These are phyloP conservation scores for Leistus spinibarbis DNA, from an alignment of 2,888 invertebrate species.

Conservation along the genomic window DNA sequence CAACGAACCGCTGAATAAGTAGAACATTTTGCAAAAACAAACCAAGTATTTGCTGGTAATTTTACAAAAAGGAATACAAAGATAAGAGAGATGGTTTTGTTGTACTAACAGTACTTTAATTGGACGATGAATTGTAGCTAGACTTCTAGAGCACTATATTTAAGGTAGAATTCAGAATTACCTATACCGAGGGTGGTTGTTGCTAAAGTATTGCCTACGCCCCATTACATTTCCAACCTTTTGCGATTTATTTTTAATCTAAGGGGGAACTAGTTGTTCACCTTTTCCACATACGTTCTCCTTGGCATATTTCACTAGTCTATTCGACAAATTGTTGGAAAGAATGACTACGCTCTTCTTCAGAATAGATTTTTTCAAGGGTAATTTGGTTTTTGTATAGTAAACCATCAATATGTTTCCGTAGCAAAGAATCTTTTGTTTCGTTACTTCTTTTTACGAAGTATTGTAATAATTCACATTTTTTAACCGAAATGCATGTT, in stretches of 20 bases:
- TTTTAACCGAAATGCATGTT: too few species aligned
- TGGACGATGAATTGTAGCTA: not conserved
- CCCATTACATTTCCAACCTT: slow-evolving; percentile 49
- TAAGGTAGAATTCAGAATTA: not conserved
- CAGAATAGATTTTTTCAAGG: not conserved
- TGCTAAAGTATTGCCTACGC: slow-evolving; percentile 49
- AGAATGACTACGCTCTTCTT: not conserved
- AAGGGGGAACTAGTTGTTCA: slow-evolving; percentile 5
- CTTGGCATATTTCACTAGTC: not conserved
- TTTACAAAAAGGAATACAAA: not conserved
- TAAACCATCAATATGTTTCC: not conserved
- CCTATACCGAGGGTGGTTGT: not conserved
- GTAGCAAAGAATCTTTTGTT: not conserved
- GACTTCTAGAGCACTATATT: not conserved
- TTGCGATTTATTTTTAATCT: slow-evolving; percentile 46
- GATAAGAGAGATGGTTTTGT: not conserved
- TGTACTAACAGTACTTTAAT: not conserved
- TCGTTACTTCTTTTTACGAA: too few species aligned
- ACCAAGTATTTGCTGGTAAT: not conserved
- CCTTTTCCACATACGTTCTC: not conserved
- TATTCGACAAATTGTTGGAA: not conserved
- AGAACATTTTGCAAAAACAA: not conserved
- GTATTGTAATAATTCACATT: too few species aligned
- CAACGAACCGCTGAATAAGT: not conserved
- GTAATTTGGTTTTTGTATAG: not conserved